Evolutionary conservation across 1,140 invertebrate species (phyloP).

Genomic region (Pollicipes pollicipes): DNA sequence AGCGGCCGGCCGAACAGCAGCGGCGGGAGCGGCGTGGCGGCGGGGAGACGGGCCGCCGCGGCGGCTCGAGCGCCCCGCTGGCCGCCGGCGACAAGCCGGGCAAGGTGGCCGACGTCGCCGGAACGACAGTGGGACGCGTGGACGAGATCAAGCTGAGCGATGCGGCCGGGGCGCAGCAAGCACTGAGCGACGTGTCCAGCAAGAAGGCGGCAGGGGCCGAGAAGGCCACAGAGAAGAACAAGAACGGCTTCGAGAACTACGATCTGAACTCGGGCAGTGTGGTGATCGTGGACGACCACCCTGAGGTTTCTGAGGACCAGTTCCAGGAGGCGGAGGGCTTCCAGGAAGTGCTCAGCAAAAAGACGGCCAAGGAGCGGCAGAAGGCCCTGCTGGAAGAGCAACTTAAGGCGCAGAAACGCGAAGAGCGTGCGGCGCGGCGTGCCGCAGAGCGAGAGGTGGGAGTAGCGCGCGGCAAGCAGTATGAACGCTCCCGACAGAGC

Average conservation of each 20-base stretch:
- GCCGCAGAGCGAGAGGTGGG: neutral
- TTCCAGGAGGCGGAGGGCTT: conserved; percentile 43
- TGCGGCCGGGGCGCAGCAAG: conserved; percentile 37
- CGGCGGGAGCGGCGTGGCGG: conserved; percentile 14
- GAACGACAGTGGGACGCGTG: conserved; percentile 35
- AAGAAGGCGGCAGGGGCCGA: conserved; percentile 23
- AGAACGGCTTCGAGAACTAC: neutral
- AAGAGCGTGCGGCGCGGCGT: neutral
- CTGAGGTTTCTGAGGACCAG: conserved; percentile 29
- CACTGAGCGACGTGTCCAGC: conserved; percentile 32
- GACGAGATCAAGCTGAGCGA: conserved; percentile 39
- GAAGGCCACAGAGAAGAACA: neutral
- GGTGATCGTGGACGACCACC: conserved; percentile 37
- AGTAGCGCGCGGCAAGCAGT: neutral
- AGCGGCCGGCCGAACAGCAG: conserved; percentile 14
- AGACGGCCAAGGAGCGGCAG: conserved; percentile 24
- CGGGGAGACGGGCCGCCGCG: conserved; percentile 15
- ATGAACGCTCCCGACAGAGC: neutral
- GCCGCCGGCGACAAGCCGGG: conserved; percentile 14
- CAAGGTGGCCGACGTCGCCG: conserved; percentile 24
- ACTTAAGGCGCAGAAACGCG: neutral
- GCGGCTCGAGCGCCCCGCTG: conserved; percentile 15
- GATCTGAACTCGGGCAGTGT: conserved; percentile 24
- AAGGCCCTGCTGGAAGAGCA: conserved; percentile 22
- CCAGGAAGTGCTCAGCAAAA: conserved; percentile 68